These are phyloP conservation scores for Stomatorhinus walkeri DNA, from an alignment of 2,797 vertebrate species.

Conservation along the genomic window DNA sequence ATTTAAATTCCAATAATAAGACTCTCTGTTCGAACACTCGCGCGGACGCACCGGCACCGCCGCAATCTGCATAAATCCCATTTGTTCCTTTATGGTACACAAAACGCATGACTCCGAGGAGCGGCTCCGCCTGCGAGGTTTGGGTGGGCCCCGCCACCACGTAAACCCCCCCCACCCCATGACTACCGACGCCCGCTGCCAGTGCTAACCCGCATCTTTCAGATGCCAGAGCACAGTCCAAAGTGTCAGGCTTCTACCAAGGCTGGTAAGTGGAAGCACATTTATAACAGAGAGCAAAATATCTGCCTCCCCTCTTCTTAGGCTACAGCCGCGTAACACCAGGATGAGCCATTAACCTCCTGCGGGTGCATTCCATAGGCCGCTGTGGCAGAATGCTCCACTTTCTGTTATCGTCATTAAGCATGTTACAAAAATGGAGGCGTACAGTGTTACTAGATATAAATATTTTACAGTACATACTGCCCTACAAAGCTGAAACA, in stretches of 20 bases:
- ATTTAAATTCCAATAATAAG: slow-evolving; percentile 43
- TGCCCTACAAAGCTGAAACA: background rate
- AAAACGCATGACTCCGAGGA: slow-evolving; percentile 35
- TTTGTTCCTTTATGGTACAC: slow-evolving; percentile 37
- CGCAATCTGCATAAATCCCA: slow-evolving; percentile 38
- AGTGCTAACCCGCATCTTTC: background rate
- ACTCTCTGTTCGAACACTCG: slow-evolving; percentile 31
- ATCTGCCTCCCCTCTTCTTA: background rate
- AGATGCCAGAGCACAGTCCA: background rate
- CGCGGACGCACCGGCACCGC: slow-evolving; percentile 26
- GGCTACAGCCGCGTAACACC: background rate
- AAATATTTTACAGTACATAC: background rate
- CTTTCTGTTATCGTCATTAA: background rate
- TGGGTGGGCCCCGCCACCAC: slow-evolving; percentile 6
- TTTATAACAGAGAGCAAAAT: background rate
- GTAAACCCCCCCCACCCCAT: background rate
- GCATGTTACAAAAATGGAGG: background rate
- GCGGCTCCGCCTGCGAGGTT: slow-evolving; percentile 13
- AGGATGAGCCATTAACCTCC: background rate
- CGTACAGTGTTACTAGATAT: background rate
- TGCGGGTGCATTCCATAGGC: background rate
- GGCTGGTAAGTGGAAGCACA: background rate
- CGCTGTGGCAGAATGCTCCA: background rate
- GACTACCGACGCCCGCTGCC: background rate
- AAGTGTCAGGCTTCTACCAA: background rate